Base-by-base conservation (phyloP, 2,113 vertebrate genomes). In the Oreochromis tanganicae region DNA sequence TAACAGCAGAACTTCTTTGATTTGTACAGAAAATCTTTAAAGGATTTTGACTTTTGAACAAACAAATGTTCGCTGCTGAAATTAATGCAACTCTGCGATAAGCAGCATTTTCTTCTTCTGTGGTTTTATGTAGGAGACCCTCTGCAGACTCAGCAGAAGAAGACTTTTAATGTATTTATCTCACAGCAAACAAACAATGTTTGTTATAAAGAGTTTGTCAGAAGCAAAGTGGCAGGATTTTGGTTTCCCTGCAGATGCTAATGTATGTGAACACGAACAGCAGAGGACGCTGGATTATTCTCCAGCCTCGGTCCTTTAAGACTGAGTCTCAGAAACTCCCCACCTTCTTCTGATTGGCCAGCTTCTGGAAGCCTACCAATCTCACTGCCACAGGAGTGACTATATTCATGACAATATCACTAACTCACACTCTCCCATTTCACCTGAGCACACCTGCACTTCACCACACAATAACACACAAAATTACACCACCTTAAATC, bases 401-500 rank as follows among this genome's bases (percentile, higher is more conserved):
- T 36, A 36, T 21, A n/a, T 54, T n/a, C 19, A 54, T n/a, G 52
- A 54, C 9, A 54, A 10, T n/a, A 54, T n/a, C 19, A 5, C 9
- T 9, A 7, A 19, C 34, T 71, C 5, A 0, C 66, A 43, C 5
- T 9, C 66, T 41, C n/a, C 3, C 12, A 9, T 21, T 68, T 68
- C 24, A 68, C 63, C 63, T 0, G 36, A 43, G n/a, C 36, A 71
- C n/a, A 71, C 36, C 63, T 68, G 63, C 63, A 41, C 2, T 43
- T 71, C 36, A 71, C n/a, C 63, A 41, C 63, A 68, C 59, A 63
- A 63, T 19, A 63, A 63, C 5, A 61, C 34, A 68, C 19, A 68
- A 2, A 68, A 24, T 21, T 0, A 41, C 63, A 1, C 63, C n/a
- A 9, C 7, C 3, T 9, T 63, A 63, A 57, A 27, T 29, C 13